These are phyloP conservation scores for Stictocephala bisonia DNA, from an alignment of 2,888 invertebrate genomes.

Conservation along the genomic window DNA sequence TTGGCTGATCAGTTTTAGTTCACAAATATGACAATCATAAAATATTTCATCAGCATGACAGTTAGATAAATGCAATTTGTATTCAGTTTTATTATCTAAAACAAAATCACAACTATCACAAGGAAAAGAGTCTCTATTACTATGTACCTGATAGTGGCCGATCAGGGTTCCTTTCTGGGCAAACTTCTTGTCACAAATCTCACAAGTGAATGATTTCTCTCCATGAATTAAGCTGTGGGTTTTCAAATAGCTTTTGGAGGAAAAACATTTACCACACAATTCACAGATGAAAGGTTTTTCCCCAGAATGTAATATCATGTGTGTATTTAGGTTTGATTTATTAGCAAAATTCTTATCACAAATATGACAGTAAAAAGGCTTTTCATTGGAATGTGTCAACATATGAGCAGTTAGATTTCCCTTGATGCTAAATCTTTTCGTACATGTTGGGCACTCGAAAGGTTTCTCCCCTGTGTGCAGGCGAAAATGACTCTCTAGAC, in stretches of 20 bases:
- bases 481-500: constrained; percentile 65
- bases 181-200: constrained; percentile 32
- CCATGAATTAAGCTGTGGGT: constrained; percentile 20
- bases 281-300: constrained; percentile 53
- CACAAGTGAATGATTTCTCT: constrained; percentile 7
- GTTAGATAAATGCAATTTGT: neutral
- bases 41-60: neutral
- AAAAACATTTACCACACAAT: constrained; percentile 59
- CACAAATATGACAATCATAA: constrained; percentile 22
- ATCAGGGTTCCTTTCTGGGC: constrained; percentile 23
- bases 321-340: constrained; percentile 53
- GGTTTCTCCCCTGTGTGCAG: constrained; percentile 60
- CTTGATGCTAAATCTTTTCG: constrained; percentile 65
- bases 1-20: constrained; percentile 19
- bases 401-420: constrained; percentile 63
- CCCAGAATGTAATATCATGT: constrained; percentile 52
- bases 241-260: constrained; percentile 31
- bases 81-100: constrained; percentile 1
- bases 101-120: constrained; percentile 25
- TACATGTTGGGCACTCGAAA: constrained; percentile 63
- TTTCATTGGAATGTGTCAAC: constrained; percentile 59
- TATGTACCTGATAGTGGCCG: constrained; percentile 27
- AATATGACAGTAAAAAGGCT: constrained; percentile 58
- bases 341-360: constrained; percentile 58
- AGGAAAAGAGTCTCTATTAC: constrained; percentile 24